Base-by-base conservation (phyloP, 1,140 invertebrate species). In the Aporrectodea caliginosa region DNA sequence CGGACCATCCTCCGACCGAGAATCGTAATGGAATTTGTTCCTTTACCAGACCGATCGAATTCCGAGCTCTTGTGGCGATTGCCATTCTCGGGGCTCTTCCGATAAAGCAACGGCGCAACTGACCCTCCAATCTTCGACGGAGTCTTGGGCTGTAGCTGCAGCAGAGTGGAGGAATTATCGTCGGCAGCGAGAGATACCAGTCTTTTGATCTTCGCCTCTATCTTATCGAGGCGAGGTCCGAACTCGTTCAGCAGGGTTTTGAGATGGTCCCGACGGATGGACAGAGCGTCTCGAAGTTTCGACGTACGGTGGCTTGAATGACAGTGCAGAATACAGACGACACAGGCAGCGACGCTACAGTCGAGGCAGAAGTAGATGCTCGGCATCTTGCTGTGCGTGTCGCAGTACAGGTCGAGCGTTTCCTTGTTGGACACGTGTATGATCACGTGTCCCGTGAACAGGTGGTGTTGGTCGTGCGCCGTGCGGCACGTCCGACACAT, bases 271-370 rank as follows among this genome's bases (percentile, higher is more conserved):
- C 78, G 73, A 22, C 31, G 16, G 34, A 68, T 16, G 1, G 73
- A n/a, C 27, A 79, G 68, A n/a, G 78, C 78, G 2, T 68, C 73
- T 12, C 73, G 29, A 1, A 79, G 2, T 29, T 79, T 76, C 29
- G 43, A 27, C 34, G 30, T 69, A 16, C 58, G 16, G 35, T 79
- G 78, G 43, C 6, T 22, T 22, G 43, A 58, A 22, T 58, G 43
- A 12, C 6, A 58, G 43, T 58, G 43, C 43, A 79, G 34, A 16
- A 79, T 58, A 31, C 78, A 79, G 2, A 70, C 43, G n/a, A 43
- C 33, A 73, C 78, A 79, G 33, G 77, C 33, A 0, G 78, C 74
- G 1, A 79, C 2, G 22, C 77, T 69, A 69, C 78, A 79, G 68
- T 68, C 33, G 33, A 35, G 14, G 31, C 78, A 79, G 68, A 79